Evolutionary conservation across 2,113 vertebrate species (phyloP).

Genomic region (Albula glossodonta): DNA sequence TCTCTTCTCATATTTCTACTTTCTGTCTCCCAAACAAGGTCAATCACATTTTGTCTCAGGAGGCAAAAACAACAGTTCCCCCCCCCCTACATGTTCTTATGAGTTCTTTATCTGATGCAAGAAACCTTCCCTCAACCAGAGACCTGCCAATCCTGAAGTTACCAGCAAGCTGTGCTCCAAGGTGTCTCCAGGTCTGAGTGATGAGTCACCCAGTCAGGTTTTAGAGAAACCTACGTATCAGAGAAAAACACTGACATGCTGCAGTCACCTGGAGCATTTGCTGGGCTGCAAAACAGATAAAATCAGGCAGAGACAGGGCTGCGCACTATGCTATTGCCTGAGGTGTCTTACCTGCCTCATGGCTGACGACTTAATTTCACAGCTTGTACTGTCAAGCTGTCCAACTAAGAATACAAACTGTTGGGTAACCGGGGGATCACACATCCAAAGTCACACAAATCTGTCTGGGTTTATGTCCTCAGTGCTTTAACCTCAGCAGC

Average conservation of each 20-base stretch:
- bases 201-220: not conserved
- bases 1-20: not conserved
- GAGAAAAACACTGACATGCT: not conserved
- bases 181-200: not conserved
- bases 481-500: slow-evolving; percentile 24
- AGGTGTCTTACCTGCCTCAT: slow-evolving; percentile 25
- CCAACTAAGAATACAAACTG: slow-evolving; percentile 39
- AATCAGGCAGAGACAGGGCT: slow-evolving; percentile 14
- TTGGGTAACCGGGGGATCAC: slow-evolving; percentile 25
- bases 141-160: not conserved
- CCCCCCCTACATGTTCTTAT: not conserved
- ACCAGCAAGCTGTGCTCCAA: not conserved
- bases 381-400: slow-evolving; percentile 21
- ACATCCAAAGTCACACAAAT: slow-evolving; percentile 31
- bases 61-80: not conserved
- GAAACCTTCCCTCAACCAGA: not conserved
- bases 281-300: not conserved
- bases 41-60: not conserved
- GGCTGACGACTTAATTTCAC: slow-evolving; percentile 46
- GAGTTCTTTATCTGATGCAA: not conserved
- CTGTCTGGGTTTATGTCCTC: slow-evolving; percentile 36
- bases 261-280: not conserved
- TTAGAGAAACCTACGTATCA: not conserved
- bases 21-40: not conserved
- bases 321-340: slow-evolving; percentile 13